phyloP scores from a whole-genome alignment of 1,140 invertebrate species.

The Sweltsa coloradensis region DNA sequence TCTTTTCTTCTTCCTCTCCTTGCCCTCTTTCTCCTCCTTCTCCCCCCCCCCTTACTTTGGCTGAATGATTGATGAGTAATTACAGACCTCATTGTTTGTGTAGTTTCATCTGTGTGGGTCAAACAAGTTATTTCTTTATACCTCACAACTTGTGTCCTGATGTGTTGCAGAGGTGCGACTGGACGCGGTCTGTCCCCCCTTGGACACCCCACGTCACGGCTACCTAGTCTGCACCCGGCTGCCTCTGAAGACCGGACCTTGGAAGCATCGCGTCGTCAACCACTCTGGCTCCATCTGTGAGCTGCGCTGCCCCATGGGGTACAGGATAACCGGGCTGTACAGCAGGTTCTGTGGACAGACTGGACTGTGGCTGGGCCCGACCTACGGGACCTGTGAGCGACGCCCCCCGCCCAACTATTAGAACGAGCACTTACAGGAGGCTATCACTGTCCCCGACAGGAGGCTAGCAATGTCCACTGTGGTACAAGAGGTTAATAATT shows the following conservation, averaged over 20 bases:
- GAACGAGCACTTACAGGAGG: too few relatives aligned
- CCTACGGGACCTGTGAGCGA: slow-evolving; percentile 32
- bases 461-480: too few relatives aligned
- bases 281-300: slow-evolving; percentile 33
- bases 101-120: neutral
- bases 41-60: neutral
- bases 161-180: neutral
- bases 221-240: slow-evolving; percentile 29
- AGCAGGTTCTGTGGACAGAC: slow-evolving; percentile 29
- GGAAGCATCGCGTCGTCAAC: slow-evolving; percentile 21
- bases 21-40: neutral
- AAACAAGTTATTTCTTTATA: neutral
- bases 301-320: slow-evolving; percentile 31
- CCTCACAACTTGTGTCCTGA: neutral
- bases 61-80: neutral
- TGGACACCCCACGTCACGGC: slow-evolving; percentile 28
- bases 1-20: neutral
- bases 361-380: slow-evolving; percentile 32
- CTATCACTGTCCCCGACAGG: too few relatives aligned
- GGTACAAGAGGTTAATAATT: too few relatives aligned
- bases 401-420: too few relatives aligned
- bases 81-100: neutral
- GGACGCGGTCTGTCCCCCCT: slow-evolving; percentile 22
- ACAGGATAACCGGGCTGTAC: slow-evolving; percentile 31
- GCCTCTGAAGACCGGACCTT: slow-evolving; percentile 12